Evolutionary conservation across 2,113 vertebrate species (phyloP).

Genomic region (Carlito syrichta): DNA sequence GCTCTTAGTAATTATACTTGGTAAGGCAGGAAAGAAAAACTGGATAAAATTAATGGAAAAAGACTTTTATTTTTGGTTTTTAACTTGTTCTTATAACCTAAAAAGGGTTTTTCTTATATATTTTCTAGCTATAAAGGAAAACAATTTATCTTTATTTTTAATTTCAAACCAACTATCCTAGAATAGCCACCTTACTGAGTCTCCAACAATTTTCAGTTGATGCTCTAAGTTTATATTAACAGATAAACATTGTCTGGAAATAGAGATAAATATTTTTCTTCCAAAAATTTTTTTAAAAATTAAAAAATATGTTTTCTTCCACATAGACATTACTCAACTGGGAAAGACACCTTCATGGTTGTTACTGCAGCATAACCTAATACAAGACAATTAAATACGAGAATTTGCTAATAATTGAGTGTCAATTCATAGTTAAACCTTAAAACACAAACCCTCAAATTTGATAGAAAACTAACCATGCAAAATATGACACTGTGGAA

Average conservation of each 20-base stretch:
- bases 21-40: neutral
- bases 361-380: neutral
- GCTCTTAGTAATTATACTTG: neutral
- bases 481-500: neutral
- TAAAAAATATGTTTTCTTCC: too few relatives aligned
- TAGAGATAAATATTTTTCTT: neutral
- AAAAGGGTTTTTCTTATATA: neutral
- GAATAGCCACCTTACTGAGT: neutral
- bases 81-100: neutral
- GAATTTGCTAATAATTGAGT: neutral
- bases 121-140: neutral
- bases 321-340: neutral
- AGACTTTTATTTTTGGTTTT: neutral
- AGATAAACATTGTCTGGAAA: neutral
- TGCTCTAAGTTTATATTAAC: neutral
- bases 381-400: neutral
- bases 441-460: slow-evolving; percentile 30
- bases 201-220: neutral
- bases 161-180: neutral
- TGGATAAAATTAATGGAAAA: neutral
- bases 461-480: slow-evolving; percentile 18
- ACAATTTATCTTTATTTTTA: neutral
- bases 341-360: neutral
- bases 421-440: neutral
- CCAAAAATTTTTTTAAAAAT: neutral